phyloP scores from a whole-genome alignment of 2,888 invertebrate species.

The Diarsia rubi region DNA sequence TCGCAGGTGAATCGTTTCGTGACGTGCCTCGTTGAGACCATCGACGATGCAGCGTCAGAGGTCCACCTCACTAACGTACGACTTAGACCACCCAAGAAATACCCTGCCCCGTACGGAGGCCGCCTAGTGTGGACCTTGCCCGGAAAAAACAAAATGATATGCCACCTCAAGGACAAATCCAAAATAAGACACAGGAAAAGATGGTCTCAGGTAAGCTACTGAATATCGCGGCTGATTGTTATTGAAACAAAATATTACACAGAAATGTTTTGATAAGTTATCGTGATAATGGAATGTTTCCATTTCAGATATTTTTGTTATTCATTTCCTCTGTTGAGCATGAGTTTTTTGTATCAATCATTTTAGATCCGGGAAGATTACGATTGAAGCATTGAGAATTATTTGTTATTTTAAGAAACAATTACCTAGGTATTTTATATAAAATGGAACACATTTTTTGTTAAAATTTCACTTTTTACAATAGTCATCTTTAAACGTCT shows the following conservation, averaged over 20 bases:
- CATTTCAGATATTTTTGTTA: slow-evolving; percentile 20
- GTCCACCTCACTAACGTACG: slow-evolving; percentile 92
- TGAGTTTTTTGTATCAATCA: slow-evolving; percentile 28
- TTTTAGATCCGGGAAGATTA: slow-evolving; percentile 31
- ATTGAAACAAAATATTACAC: slow-evolving; percentile 7
- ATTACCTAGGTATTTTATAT: neutral
- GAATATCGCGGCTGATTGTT: slow-evolving; percentile 20
- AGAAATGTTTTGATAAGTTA: slow-evolving; percentile 47
- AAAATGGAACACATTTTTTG: neutral
- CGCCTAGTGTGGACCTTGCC: slow-evolving; percentile 96
- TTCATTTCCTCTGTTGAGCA: slow-evolving; percentile 18
- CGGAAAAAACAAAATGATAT: slow-evolving; percentile 95
- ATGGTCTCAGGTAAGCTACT: slow-evolving; percentile 95
- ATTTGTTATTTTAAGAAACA: neutral
- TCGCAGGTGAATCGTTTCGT: slow-evolving; percentile 96
- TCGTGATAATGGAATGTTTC: slow-evolving; percentile 32
- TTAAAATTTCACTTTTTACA: neutral
- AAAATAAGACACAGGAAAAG: slow-evolving; percentile 97
- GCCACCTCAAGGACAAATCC: slow-evolving; percentile 97
- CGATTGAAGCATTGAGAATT: neutral
- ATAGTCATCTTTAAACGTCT: neutral
- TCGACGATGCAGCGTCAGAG: slow-evolving; percentile 94
- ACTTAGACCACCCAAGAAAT: slow-evolving; percentile 93
- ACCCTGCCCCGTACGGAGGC: slow-evolving; percentile 96
- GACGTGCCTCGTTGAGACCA: slow-evolving; percentile 92